Conservation (phyloP, 1,140 invertebrate species). For the Phymastichus coffea region DNA sequence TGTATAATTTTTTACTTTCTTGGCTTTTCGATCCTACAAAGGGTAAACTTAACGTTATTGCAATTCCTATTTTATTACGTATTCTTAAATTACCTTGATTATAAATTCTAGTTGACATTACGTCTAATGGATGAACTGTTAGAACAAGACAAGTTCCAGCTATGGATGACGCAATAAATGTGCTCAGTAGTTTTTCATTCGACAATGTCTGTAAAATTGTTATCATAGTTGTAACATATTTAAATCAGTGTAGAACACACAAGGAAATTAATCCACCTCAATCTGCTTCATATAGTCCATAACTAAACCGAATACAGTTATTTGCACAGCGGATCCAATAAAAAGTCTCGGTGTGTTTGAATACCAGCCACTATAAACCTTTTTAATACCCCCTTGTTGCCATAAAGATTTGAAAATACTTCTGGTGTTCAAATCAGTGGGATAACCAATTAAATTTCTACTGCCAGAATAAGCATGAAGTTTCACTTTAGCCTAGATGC, state of each 20-base stretch:
- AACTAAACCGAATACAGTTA: conserved; percentile 75
- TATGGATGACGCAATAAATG: conserved; percentile 75
- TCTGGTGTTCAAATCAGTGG: conserved; percentile 80
- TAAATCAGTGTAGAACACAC: neutral
- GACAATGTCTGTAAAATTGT: conserved; percentile 54
- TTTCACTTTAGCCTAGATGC: conserved; percentile 78
- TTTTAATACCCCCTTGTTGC: conserved; percentile 67
- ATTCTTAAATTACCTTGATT: conserved; percentile 91
- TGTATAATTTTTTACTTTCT: conserved; percentile 70
- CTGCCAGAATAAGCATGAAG: conserved; percentile 70
- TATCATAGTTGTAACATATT: neutral
- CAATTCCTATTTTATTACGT: neutral
- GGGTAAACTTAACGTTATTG: neutral
- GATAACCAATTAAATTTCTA: conserved; percentile 87
- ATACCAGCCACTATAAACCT: conserved; percentile 75
- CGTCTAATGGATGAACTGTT: conserved; percentile 86
- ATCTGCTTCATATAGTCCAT: conserved; percentile 64
- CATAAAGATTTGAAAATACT: conserved; percentile 74
- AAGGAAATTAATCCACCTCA: conserved; percentile 44
- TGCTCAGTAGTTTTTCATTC: conserved; percentile 63
- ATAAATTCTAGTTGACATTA: conserved; percentile 83
- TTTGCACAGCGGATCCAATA: conserved; percentile 82
- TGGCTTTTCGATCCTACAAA: conserved; percentile 62
- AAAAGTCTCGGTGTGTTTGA: conserved; percentile 76
- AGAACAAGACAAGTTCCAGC: conserved; percentile 78